These are phyloP conservation scores for Axinella damicornis DNA, from an alignment of 37 sponge, comb jelly and placozoan genomes.

Conservation along the genomic window DNA sequence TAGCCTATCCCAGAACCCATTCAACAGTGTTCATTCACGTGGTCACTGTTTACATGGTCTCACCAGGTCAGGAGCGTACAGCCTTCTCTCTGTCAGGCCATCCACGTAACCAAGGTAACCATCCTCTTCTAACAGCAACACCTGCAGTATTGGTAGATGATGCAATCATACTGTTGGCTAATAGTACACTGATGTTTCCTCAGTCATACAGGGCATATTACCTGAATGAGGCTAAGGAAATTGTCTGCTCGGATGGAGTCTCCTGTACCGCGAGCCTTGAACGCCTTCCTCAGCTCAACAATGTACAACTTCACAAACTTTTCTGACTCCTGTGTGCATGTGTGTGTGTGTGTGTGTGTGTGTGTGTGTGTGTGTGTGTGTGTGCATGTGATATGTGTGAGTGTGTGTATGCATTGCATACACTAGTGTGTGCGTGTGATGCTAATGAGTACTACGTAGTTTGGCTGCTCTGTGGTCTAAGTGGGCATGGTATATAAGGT, in stretches of 20 bases:
- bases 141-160: conserved; percentile 21
- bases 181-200: no score
- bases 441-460: background rate
- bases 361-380: conserved; percentile 12
- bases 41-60: background rate
- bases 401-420: conserved; percentile 14
- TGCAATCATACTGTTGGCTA: background rate
- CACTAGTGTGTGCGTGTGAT: conserved; percentile 4
- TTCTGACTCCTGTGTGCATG: conserved; percentile 27
- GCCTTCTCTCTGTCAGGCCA: conserved; percentile 32
- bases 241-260: conserved; percentile 12
- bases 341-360: conserved; percentile 16
- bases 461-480: no score
- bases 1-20: no score
- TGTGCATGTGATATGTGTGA: conserved; percentile 12
- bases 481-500: no score
- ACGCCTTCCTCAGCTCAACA: conserved; percentile 29
- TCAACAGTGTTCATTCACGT: no score
- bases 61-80: conserved; percentile 52
- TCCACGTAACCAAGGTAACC: conserved; percentile 60
- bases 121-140: conserved; percentile 37
- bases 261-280: conserved; percentile 9
- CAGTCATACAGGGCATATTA: background rate
- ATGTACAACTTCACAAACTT: conserved; percentile 35
- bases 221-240: conserved; percentile 44